These are phyloP conservation scores for Pao palembangensis DNA, from an alignment of 2,113 vertebrate species.

Conservation along the genomic window DNA sequence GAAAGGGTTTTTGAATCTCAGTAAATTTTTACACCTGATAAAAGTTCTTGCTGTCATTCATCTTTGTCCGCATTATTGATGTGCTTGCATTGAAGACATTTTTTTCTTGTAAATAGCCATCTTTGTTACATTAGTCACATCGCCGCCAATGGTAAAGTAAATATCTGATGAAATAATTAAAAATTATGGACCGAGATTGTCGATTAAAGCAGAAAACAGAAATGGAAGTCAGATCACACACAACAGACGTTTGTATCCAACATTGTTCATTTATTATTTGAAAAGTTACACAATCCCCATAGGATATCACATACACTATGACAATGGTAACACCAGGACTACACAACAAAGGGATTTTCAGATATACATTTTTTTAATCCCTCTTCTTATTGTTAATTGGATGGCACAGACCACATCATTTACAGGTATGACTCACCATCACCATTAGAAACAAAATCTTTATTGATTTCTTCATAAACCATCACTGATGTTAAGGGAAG, in stretches of 20 bases:
- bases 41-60: no score
- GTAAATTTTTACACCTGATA: no score
- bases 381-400: slow-evolving; percentile 89
- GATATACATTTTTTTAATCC: slow-evolving; percentile 95
- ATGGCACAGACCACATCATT: slow-evolving; percentile 98
- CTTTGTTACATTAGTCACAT: no score
- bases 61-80: no score
- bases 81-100: no score
- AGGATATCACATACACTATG: slow-evolving; percentile 96
- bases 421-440: slow-evolving; percentile 94
- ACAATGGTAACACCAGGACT: slow-evolving; percentile 95
- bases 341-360: slow-evolving; percentile 93
- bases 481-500: slow-evolving; percentile 93
- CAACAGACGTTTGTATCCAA: slow-evolving; percentile 78
- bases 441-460: slow-evolving; percentile 96
- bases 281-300: slow-evolving; percentile 99
- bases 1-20: no score
- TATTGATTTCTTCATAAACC: slow-evolving; percentile 89
- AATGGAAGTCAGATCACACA: not conserved
- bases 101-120: no score
- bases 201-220: no score
- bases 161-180: no score
- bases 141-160: no score
- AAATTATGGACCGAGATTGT: no score
- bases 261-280: slow-evolving; percentile 99